Evolutionary conservation across 1,140 invertebrate species (phyloP).

Genomic region (Anoplolepis gracilipes): DNA sequence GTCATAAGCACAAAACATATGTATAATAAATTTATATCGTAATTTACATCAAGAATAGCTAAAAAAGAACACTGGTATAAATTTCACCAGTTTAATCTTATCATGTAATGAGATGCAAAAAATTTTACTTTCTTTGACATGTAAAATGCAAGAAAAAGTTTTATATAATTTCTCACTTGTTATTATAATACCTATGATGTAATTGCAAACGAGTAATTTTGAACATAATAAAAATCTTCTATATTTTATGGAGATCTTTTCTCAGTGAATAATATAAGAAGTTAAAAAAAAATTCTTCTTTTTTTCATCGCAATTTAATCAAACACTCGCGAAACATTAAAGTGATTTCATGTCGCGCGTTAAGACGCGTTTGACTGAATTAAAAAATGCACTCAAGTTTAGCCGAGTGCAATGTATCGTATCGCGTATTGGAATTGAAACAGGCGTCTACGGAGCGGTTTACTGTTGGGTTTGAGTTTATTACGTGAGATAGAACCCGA

Average conservation of each 20-base stretch:
- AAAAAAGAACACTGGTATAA: background rate
- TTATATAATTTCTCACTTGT: background rate
- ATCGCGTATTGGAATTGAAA: background rate
- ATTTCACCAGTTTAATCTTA: background rate
- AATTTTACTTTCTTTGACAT: background rate
- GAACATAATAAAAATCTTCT: background rate
- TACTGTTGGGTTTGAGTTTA: slow-evolving; percentile 18
- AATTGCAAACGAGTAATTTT: background rate
- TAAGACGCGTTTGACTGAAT: background rate
- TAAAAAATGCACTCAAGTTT: background rate
- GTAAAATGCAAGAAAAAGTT: background rate
- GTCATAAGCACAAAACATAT: background rate
- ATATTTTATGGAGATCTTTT: slow-evolving; percentile 8
- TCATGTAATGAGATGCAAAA: background rate
- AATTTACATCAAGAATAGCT: background rate
- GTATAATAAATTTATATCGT: background rate
- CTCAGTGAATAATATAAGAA: background rate
- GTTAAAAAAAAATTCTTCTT: background rate
- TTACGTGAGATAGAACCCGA: slow-evolving; percentile 12
- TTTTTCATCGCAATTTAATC: slow-evolving; percentile 2
- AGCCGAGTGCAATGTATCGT: background rate
- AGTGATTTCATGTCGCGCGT: background rate
- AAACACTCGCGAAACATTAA: background rate
- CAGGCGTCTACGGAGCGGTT: background rate
- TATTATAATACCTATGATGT: background rate